Conservation (phyloP, 2,113 vertebrate species). For the Delphinapterus leucas region DNA sequence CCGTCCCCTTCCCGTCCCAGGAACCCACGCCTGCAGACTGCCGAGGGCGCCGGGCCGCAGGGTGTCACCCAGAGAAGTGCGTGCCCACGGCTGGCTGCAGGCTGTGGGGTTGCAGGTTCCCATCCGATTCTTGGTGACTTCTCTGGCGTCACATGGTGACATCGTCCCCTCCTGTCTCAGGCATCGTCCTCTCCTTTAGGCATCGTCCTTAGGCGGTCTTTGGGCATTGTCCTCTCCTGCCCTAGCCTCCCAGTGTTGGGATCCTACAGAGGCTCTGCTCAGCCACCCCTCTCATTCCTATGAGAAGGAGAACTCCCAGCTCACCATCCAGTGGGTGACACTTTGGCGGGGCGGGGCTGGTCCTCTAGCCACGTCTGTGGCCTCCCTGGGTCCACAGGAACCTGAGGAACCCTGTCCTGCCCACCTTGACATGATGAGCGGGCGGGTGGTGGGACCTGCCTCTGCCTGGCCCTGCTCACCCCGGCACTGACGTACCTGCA, state of each 20-base stretch:
- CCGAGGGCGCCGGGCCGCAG: accelerated
- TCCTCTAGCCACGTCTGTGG: neutral
- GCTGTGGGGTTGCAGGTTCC: neutral
- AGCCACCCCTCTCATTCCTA: neutral
- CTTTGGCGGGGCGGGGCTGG: neutral
- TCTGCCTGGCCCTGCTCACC: neutral
- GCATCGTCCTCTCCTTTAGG: neutral
- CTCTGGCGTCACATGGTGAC: neutral
- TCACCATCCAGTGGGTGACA: neutral
- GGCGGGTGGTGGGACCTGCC: neutral
- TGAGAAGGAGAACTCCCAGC: neutral
- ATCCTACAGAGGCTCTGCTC: neutral
- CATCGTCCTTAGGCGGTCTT: too few species aligned
- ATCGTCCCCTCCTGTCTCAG: neutral
- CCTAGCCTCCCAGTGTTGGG: neutral
- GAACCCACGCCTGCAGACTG: neutral
- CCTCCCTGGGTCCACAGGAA: neutral
- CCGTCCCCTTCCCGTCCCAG: neutral
- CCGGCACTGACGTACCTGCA: neutral
- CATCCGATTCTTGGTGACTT: neutral
- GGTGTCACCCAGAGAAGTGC: neutral
- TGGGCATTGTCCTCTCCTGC: neutral
- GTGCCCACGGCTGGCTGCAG: neutral
- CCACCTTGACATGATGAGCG: neutral
- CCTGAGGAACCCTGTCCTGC: neutral